These are phyloP conservation scores for Knipowitschia caucasica DNA, from an alignment of 2,797 vertebrate genomes.

Conservation along the genomic window DNA sequence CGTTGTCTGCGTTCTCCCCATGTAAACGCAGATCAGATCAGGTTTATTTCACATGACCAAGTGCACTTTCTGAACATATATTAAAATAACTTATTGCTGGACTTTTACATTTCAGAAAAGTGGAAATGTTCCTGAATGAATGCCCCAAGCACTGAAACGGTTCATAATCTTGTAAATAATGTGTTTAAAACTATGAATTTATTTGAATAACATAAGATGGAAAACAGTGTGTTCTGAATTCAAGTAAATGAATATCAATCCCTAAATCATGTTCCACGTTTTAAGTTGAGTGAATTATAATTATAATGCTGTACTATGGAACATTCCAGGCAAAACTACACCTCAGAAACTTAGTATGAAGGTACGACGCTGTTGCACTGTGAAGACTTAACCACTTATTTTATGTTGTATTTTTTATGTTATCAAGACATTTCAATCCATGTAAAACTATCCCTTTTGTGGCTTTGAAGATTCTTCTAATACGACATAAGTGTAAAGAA, in stretches of 20 bases:
- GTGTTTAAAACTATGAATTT: background rate
- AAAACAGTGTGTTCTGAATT: background rate
- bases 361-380: background rate
- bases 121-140: background rate
- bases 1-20: too few species aligned
- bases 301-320: background rate
- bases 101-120: background rate
- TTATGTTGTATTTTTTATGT: background rate
- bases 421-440: background rate
- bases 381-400: background rate
- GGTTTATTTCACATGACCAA: slow-evolving; percentile 4
- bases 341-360: too few species aligned
- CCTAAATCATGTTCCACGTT: background rate
- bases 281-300: background rate
- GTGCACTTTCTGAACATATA: background rate
- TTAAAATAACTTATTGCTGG: background rate
- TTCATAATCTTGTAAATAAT: background rate
- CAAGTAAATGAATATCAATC: too few species aligned
- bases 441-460: background rate
- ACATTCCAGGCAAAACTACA: background rate
- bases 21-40: too few species aligned
- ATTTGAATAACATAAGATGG: background rate
- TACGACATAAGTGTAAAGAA: too few species aligned
- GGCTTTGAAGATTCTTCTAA: too few species aligned
- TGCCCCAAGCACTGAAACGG: background rate